Conservation (phyloP, 2,797 vertebrate species). For the Hypotaenidia philippensis region DNA sequence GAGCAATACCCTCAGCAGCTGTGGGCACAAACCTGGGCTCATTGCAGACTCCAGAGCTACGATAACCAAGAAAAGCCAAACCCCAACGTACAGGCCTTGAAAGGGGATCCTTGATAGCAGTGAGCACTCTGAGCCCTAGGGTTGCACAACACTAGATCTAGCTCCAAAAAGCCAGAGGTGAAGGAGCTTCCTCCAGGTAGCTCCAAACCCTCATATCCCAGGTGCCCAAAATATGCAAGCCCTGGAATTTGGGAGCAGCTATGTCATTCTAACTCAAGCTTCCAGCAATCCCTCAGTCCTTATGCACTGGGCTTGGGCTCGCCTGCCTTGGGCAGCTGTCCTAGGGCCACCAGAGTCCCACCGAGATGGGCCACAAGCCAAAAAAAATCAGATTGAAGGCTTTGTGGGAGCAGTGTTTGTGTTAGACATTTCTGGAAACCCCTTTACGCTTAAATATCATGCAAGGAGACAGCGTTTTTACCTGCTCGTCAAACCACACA, state of each 20-base stretch:
- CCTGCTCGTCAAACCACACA: background rate
- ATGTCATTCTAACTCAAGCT: background rate
- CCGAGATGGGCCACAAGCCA: background rate
- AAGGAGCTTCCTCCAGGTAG: background rate
- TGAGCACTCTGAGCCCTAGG: background rate
- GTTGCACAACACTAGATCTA: background rate
- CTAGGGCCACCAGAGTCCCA: background rate
- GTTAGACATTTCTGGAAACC: background rate
- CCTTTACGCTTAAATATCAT: background rate
- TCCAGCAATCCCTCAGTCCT: background rate
- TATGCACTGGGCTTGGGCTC: rapidly evolving
- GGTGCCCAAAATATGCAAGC: background rate
- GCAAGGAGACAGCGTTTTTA: background rate
- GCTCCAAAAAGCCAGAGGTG: background rate
- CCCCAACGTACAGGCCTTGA: background rate
- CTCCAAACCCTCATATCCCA: background rate
- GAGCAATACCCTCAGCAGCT: background rate
- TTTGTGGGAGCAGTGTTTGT: background rate
- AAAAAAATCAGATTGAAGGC: background rate
- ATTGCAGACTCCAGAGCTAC: background rate
- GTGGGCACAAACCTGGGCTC: background rate
- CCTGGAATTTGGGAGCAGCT: background rate
- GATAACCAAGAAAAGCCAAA: background rate
- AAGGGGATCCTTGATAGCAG: rapidly evolving
- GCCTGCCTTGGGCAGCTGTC: background rate